These are phyloP conservation scores for Drymonia ruficornis DNA, from an alignment of 2,888 invertebrate genomes.

Conservation along the genomic window DNA sequence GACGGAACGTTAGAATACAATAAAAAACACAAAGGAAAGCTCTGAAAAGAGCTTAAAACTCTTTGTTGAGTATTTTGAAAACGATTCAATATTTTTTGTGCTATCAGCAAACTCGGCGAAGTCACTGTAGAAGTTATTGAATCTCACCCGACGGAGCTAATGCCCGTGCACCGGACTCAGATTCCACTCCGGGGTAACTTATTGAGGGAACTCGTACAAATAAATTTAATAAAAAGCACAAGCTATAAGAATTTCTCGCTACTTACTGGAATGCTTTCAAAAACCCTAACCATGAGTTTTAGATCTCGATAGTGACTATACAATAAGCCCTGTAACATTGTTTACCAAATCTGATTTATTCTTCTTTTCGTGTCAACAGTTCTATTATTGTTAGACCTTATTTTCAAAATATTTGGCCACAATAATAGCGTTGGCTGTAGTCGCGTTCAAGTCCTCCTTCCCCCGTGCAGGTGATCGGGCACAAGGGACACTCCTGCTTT, in stretches of 20 bases:
- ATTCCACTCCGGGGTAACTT: not conserved
- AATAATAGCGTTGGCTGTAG: too few species aligned
- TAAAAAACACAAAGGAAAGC: slow-evolving; percentile 12
- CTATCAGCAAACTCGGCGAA: slow-evolving; percentile 9
- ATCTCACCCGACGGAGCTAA: slow-evolving; percentile 11
- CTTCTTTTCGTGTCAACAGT: too few species aligned
- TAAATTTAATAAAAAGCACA: not conserved
- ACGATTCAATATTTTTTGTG: slow-evolving; percentile 18
- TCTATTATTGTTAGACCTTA: too few species aligned
- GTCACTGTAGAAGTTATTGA: slow-evolving; percentile 13
- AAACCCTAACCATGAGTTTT: too few species aligned
- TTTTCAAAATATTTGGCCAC: too few species aligned
- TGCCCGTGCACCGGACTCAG: slow-evolving; percentile 6
- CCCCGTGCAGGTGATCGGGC: too few species aligned
- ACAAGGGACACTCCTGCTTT: too few species aligned
- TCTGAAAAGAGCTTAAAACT: not conserved
- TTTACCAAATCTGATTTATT: too few species aligned
- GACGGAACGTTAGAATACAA: slow-evolving; percentile 2
- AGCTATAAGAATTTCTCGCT: not conserved
- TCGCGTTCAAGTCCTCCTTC: too few species aligned
- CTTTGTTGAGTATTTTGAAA: slow-evolving; percentile 9
- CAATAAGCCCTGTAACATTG: too few species aligned
- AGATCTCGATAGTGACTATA: too few species aligned
- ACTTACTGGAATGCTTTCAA: too few species aligned
- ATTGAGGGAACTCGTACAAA: slow-evolving; percentile 5